phyloP scores from a whole-genome alignment of 1,140 invertebrate species.

The Cardiocondyla obscurior region DNA sequence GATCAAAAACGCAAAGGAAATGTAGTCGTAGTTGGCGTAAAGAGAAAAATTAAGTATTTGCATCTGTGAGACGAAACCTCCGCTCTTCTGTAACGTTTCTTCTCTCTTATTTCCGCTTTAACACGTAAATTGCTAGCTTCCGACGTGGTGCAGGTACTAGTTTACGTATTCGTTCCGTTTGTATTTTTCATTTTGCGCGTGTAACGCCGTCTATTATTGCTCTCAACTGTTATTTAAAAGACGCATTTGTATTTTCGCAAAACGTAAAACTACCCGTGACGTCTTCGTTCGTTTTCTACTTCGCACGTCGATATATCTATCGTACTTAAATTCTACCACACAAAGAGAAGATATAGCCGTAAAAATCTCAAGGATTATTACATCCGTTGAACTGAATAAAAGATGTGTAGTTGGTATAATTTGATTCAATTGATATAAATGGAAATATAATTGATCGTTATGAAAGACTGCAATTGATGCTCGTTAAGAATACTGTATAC shows the following conservation, averaged over 20 bases:
- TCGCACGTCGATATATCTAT: not conserved
- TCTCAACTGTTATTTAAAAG: conserved; percentile 6
- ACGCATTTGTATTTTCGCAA: conserved; percentile 17
- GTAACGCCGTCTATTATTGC: conserved; percentile 23
- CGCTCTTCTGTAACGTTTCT: conserved; percentile 11
- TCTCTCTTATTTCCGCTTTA: conserved; percentile 58
- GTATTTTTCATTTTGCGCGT: conserved; percentile 33
- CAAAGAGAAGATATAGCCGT: not conserved
- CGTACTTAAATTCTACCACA: not conserved
- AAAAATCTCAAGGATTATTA: not conserved
- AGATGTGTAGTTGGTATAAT: not conserved
- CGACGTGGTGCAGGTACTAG: conserved; percentile 33
- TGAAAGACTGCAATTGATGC: not conserved
- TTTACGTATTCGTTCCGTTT: conserved; percentile 43
- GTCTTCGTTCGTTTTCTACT: not conserved
- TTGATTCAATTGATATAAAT: not conserved
- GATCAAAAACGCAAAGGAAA: conserved; percentile 48
- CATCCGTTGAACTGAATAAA: not conserved
- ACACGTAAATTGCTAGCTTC: conserved; percentile 62
- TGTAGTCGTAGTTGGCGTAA: not conserved
- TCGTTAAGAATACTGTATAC: not conserved
- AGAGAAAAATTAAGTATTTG: conserved; percentile 72
- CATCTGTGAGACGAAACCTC: conserved; percentile 45
- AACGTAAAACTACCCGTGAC: not conserved
- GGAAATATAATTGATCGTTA: not conserved